Conservation (phyloP, 2,888 invertebrate species). For the Crematogaster levior region DNA sequence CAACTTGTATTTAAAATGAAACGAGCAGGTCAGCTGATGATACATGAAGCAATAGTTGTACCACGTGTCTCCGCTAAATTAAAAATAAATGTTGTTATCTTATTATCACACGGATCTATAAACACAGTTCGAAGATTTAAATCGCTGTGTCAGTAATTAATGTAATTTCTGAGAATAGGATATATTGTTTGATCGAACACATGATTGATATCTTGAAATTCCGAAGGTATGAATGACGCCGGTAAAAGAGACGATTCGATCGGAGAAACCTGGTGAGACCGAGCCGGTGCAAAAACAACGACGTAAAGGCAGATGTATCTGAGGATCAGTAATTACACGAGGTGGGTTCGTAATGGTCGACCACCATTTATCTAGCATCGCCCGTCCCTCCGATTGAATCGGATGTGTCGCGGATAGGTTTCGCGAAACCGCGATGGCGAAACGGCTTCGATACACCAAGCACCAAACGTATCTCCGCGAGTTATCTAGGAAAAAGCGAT, state of each 20-base stretch:
- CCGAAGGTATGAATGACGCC: constrained; percentile 4
- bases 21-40: neutral
- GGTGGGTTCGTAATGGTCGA: constrained; percentile 65
- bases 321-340: constrained; percentile 72
- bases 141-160: neutral
- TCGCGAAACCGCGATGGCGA: constrained; percentile 46
- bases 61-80: neutral
- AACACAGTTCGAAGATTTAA: neutral
- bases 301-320: constrained; percentile 58
- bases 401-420: constrained; percentile 58
- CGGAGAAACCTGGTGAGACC: constrained; percentile 26
- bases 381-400: constrained; percentile 46
- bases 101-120: neutral
- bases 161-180: constrained; percentile 14
- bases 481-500: constrained; percentile 66
- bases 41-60: neutral
- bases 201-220: constrained; percentile 21
- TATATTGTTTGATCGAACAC: neutral
- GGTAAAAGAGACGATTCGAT: constrained; percentile 14
- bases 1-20: constrained; percentile 9
- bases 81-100: neutral
- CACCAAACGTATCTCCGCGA: constrained; percentile 50
- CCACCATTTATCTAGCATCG: constrained; percentile 69
- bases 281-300: constrained; percentile 33
- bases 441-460: constrained; percentile 39